Evolutionary conservation across 2,797 vertebrate species (phyloP).

Genomic region (Uromys caudimaculatus): DNA sequence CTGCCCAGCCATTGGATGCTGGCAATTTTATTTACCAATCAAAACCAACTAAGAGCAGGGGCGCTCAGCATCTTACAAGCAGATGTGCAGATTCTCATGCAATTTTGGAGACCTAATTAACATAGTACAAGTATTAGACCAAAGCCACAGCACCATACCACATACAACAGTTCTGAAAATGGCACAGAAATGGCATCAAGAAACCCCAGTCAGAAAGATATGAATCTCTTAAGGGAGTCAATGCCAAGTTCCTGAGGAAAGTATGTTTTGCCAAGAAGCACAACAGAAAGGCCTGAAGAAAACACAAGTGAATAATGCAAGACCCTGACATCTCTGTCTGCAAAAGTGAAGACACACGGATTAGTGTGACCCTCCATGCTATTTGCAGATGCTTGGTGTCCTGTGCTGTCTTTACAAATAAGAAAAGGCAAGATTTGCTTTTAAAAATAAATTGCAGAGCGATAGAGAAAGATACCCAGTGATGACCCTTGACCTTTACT

Average conservation of each 20-base stretch:
- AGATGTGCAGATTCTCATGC: no score
- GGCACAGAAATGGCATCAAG: not conserved
- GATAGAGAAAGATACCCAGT: not conserved
- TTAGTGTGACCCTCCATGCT: not conserved
- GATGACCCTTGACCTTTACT: not conserved
- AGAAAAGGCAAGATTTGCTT: not conserved
- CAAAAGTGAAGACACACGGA: not conserved
- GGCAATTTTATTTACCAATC: no score
- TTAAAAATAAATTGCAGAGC: not conserved
- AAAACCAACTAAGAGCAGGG: no score
- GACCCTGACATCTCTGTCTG: not conserved
- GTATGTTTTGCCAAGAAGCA: not conserved
- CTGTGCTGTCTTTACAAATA: not conserved
- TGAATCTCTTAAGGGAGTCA: not conserved
- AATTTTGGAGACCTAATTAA: no score
- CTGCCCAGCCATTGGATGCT: no score
- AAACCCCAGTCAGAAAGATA: not conserved
- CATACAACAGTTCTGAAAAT: not conserved
- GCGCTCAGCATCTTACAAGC: no score
- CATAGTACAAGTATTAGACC: no score
- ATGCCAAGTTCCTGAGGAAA: not conserved
- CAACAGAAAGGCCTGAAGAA: not conserved
- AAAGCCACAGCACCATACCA: no score
- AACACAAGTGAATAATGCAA: not conserved
- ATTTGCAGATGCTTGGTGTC: not conserved